These are phyloP conservation scores for Diabrotica balteata DNA, from an alignment of 2,888 invertebrate species.

Conservation along the genomic window DNA sequence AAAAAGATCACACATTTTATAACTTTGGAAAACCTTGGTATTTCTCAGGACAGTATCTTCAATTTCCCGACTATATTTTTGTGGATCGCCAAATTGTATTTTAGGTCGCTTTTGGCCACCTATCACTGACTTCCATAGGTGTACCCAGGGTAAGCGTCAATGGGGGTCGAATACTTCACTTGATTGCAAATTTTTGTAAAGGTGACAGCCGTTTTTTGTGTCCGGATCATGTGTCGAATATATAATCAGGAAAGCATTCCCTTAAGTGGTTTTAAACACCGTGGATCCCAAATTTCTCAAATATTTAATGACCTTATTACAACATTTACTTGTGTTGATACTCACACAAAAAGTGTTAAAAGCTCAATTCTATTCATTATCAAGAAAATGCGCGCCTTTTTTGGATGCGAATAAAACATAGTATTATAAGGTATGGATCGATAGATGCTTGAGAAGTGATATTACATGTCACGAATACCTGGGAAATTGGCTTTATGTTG, in stretches of 20 bases:
- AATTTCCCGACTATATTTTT: slow-evolving; percentile 19
- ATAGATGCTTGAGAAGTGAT: no score
- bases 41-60: neutral
- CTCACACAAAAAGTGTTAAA: no score
- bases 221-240: neutral
- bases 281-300: no score
- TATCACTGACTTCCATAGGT: slow-evolving; percentile 27
- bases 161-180: slow-evolving; percentile 22
- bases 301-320: no score
- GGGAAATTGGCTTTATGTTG: no score
- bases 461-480: no score
- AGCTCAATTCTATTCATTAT: no score
- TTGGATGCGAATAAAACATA: no score
- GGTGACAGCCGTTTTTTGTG: slow-evolving; percentile 24
- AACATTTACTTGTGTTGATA: no score
- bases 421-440: no score
- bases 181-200: slow-evolving; percentile 20
- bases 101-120: slow-evolving; percentile 40
- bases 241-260: neutral
- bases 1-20: no score
- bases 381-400: no score
- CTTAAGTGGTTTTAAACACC: slow-evolving; percentile 36
- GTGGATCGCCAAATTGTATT: slow-evolving; percentile 24
- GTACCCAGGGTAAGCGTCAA: slow-evolving; percentile 26
- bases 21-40: neutral